Base-by-base conservation (phyloP, 1,140 invertebrate genomes). In the Chionoecetes opilio region DNA sequence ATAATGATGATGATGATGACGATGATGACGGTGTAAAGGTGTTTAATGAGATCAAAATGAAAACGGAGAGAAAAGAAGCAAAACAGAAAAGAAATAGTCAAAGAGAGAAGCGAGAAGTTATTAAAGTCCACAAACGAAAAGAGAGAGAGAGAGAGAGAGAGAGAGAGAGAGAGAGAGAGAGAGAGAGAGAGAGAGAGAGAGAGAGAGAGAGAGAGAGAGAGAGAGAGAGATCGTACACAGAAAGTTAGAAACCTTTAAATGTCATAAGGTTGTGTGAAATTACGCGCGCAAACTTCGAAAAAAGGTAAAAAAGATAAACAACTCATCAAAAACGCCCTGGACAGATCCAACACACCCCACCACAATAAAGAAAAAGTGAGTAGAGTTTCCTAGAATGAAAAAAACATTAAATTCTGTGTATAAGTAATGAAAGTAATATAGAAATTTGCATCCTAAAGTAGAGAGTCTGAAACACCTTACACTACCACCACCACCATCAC, bases 371-470 rank as follows among this genome's bases (percentile, higher is more conserved):
- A 46, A 46, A 53, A 53, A 53, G 11, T 53, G 46, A 53, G 11
- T 53, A 0, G 46, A 53, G 46, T 53, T 53, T 53, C 63, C 0
- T 2, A 75, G 11, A 11, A n/a, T 5, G n/a, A 75, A 75, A 75
- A 75, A 21, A 26, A 11, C 21, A 75, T n/a, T 5, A 75, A 75
- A 75, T 6, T n/a, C 21, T 75, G 21, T n/a, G 63, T 75, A 11
- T 75, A 75, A 75, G n/a, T 75, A n/a, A 75, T 75, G 63, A 75
- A 75, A 75, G 21, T 75, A 75, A 26, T 75, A 75, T n/a, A 75
- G 63, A n/a, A 6, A 21, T 21, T 75, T n/a, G 26, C 6, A 75
- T 2, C 63, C 63, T 75, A 75, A 75, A 75, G 63, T n/a, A 26
- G 63, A 75, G n/a, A n/a, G n/a, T 75, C 63, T 75, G 63, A 75